Percentiles rank a stretch among this genome's conserved stretches.
These are phyloP conservation scores for Thaumetopoea pityocampa DNA, from an alignment of 1,140 invertebrate genomes.

Conservation along the genomic window DNA sequence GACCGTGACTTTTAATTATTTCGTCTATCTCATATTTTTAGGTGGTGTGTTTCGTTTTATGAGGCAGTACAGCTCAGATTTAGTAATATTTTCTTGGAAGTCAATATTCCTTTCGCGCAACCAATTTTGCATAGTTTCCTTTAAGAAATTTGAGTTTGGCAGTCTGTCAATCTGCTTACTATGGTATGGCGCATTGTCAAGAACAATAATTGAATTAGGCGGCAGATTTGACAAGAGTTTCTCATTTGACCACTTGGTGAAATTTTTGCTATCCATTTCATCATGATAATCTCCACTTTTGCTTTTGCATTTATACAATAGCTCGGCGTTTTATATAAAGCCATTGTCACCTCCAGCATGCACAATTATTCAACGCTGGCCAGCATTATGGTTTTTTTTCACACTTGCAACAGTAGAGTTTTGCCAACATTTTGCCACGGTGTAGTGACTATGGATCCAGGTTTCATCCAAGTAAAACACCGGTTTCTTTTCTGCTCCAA, in stretches of 20 bases:
- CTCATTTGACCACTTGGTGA: too few species aligned
- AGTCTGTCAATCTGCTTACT: not conserved
- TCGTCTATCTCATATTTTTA: not conserved
- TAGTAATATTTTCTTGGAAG: not conserved
- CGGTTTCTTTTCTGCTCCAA: not conserved
- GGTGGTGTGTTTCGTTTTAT: not conserved
- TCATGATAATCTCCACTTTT: slow-evolving; percentile 35
- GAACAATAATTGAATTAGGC: too few species aligned
- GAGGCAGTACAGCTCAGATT: not conserved
- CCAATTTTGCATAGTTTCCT: slow-evolving; percentile 3
- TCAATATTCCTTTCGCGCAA: slow-evolving; percentile 1
- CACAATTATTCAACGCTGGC: slow-evolving; percentile 19
- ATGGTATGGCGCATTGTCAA: too few species aligned
- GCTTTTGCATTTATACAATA: slow-evolving; percentile 25
- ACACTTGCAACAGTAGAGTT: not conserved
- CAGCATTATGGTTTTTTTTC: not conserved
- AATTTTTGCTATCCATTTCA: slow-evolving; percentile 44
- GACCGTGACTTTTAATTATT: too few species aligned
- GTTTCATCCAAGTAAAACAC: not conserved
- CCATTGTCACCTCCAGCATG: slow-evolving; percentile 27
- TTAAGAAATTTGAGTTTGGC: not conserved
- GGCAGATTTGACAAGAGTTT: too few species aligned
- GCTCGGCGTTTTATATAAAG: slow-evolving; percentile 21
- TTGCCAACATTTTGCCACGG: slow-evolving; percentile 1
- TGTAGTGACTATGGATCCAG: slow-evolving; percentile 2